A percentile compares a stretch with the other conserved stretches of the same genome.
phyloP scores from a whole-genome alignment of 2,113 vertebrate species.

The Erythrocercus mccallii region DNA sequence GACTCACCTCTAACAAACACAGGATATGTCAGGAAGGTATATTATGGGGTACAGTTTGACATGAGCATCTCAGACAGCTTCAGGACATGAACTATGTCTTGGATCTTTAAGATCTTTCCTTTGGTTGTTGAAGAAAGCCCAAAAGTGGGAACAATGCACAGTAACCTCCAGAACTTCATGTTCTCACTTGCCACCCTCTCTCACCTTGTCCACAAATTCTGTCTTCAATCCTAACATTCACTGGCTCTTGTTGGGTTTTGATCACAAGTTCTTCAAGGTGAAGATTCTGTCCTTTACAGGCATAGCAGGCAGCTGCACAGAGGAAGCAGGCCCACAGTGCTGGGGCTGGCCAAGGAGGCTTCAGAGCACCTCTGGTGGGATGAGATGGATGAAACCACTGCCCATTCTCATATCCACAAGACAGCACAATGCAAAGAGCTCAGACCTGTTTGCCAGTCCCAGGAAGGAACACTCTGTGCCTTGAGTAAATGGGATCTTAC shows the following conservation, averaged over 20 bases:
- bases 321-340: neutral
- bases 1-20: neutral
- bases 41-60: neutral
- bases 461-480: neutral
- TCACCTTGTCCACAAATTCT: neutral
- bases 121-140: neutral
- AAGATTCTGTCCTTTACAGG: conserved; percentile 12
- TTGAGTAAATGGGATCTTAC: neutral
- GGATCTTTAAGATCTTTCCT: neutral
- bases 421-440: neutral
- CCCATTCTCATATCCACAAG: neutral
- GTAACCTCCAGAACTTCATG: neutral
- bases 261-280: conserved; percentile 48
- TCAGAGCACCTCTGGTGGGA: neutral
- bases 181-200: conserved; percentile 4
- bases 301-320: neutral
- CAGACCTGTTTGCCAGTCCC: neutral
- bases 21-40: fast-evolving
- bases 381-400: neutral
- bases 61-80: neutral
- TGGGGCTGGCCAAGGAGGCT: neutral
- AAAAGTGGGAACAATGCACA: neutral
- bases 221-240: neutral
- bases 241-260: neutral
- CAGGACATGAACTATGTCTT: neutral